These are phyloP conservation scores for Lepus americanus DNA, from an alignment of 2,113 vertebrate species.

Conservation along the genomic window DNA sequence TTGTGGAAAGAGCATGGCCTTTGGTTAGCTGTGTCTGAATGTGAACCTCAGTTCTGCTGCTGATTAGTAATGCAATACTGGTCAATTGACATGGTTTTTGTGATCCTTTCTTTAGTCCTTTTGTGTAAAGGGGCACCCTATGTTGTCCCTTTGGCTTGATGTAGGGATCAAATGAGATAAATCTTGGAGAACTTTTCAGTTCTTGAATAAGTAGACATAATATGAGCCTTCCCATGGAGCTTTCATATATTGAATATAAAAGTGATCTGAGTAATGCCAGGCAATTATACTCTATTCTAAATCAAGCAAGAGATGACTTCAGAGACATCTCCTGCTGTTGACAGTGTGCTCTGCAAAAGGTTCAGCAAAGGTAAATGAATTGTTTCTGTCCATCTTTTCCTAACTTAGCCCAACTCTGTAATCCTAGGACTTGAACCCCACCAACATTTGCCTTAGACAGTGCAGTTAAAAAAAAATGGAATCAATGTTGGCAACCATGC, in stretches of 20 bases:
- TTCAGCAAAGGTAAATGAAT: neutral
- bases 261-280: conserved; percentile 60
- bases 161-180: conserved; percentile 37
- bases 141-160: neutral
- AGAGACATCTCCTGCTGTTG: conserved; percentile 31
- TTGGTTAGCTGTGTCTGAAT: neutral
- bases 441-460: neutral
- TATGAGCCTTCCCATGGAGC: neutral
- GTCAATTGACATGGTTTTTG: neutral
- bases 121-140: neutral
- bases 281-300: conserved; percentile 53
- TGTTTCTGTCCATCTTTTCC: conserved; percentile 65
- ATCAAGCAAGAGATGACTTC: conserved; percentile 45
- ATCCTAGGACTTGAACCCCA: conserved; percentile 45
- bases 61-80: neutral
- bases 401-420: conserved; percentile 2
- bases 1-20: neutral
- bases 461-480: neutral
- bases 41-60: neutral
- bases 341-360: neutral
- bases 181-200: neutral
- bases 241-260: conserved; percentile 39
- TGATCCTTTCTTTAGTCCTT: neutral
- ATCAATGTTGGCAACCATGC: neutral
- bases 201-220: conserved; percentile 17